These are phyloP conservation scores for Petrolisthes manimaculis DNA, from an alignment of 2,888 invertebrate species.

Conservation along the genomic window DNA sequence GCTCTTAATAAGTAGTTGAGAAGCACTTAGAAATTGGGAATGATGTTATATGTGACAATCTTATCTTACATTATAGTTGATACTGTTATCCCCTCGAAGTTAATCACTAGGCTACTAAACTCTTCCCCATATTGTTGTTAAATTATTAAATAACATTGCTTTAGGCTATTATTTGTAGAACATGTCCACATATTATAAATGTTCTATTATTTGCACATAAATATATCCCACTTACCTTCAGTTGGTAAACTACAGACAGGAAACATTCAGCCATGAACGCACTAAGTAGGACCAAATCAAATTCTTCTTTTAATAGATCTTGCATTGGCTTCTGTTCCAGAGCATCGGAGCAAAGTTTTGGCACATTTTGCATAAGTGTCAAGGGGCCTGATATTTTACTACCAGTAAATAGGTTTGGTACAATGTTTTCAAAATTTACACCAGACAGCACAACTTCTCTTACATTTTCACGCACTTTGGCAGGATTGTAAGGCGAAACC, in stretches of 20 bases:
- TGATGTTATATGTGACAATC: too few relatives aligned
- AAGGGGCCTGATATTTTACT: neutral
- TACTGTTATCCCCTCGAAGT: too few relatives aligned
- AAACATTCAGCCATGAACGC: constrained; percentile 50
- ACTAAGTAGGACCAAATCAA: constrained; percentile 42
- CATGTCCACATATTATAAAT: too few relatives aligned
- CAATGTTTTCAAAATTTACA: neutral
- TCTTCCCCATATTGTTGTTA: too few relatives aligned
- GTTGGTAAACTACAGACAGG: constrained; percentile 32
- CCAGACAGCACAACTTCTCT: constrained; percentile 23
- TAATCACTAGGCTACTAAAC: too few relatives aligned
- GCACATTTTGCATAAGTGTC: neutral
- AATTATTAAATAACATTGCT: too few relatives aligned
- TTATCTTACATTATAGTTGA: too few relatives aligned
- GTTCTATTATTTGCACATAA: too few relatives aligned
- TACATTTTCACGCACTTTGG: constrained; percentile 23
- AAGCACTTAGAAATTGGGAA: too few relatives aligned
- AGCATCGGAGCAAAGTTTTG: constrained; percentile 39
- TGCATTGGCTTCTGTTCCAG: constrained; percentile 22
- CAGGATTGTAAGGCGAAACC: constrained; percentile 29
- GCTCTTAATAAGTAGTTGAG: too few relatives aligned
- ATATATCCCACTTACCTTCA: constrained; percentile 40
- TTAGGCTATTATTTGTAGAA: too few relatives aligned
- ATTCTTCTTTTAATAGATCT: constrained; percentile 41
- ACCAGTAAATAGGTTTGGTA: constrained; percentile 30